Base-by-base conservation (phyloP, 2,888 invertebrate species). In the Polydrusus pterygomalis region DNA sequence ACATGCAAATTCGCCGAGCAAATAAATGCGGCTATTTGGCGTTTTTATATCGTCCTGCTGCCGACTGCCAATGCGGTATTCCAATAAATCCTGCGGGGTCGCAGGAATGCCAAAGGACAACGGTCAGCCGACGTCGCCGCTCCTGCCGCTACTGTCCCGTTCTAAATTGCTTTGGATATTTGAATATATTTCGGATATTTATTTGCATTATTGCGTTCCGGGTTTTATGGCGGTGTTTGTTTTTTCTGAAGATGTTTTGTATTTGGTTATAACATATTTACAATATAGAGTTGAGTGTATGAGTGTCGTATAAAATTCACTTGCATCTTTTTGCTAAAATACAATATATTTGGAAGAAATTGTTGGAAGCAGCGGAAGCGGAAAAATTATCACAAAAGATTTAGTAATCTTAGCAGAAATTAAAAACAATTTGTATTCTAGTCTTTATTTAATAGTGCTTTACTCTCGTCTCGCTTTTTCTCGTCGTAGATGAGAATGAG, bases 1-100 rank as follows among this genome's bases (percentile, higher is more conserved):
- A 30, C 18, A 77, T 77, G 77, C 60, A 77, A 77, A 77, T 77
- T 74, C 56, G 63, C 34, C 17, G 63, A 58, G 60, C 63, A 63
- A 71, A 77, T 74, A 75, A 78, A 78, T 75, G 75, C 65, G 75
- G 75, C 69, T 62, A 69, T 78, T 78, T 64, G 70, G 64, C 60
- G 54, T 58, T 74, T 78, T 72, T 77, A 74, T 75, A 69, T 77
- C 69, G 56, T 47, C 71, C 67, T 58, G 56, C 67, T 60, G 64
- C 75, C 70, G 58, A 64, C 78, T 78, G 78, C 77, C 78, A 78
- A 78, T 78, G 78, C 75, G 78, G 78, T 78, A 78, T 78, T 78
- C 60, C 78, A 78, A 78, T 78, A 78, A 77, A 78, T 78, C 74
- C 78, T 72, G 70, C 47, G 68, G 77, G 71, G 47, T 54, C 18